Evolutionary conservation across 30 jellyfish, hydroid and myxozoan species (phyloP), one percentile per base, ranked within the genome.

Genomic region (Sanderia malayensis): DNA sequence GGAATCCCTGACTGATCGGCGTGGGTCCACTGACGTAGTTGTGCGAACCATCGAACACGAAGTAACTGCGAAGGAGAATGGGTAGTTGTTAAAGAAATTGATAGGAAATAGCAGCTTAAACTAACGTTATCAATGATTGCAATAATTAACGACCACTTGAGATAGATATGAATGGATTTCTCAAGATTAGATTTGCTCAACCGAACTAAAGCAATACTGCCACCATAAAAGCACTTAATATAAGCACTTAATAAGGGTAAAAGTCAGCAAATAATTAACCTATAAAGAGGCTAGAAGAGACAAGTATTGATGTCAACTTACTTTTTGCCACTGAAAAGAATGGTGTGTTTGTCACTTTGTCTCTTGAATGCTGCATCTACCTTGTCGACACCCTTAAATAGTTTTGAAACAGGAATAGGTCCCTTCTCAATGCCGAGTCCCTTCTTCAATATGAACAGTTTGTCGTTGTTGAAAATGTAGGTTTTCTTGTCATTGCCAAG

Each of bases 331-430:
- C 88, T 73, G 75, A 78, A 80, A 31, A 92, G 31, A 21, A 80
- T 64, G 4, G 82, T 78, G 34, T 53, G 32, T 31, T 84, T 73
- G 23, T 92, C 96, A 0, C 46, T 67, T 22, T 62, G 86, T 33
- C 86, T 27, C 21, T 26, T 72, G 61, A 76, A 92, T 1, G 88
- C 96, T 21, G 98, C 88, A 61, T 92, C 96, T 28, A 85, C 95
- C 15, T 72, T 61, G 20, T 46, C 19, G 19, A 84, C 83, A 0
- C 92, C 92, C 18, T 79, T 84, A 73, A 92, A 92, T 21, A 49
- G 0, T 17, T 46, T 29, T 13, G 84, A 70, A 24, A 92, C 80
- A 6, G 34, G 71, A 25, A 79, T 49, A 0, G 96, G 98, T 13
- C 98, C 98, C 32, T 62, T 64, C 18, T 63, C 82, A 18, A 78